These are phyloP conservation scores for Leptopilina myrica DNA, from an alignment of 2,888 invertebrate species.

Conservation along the genomic window DNA sequence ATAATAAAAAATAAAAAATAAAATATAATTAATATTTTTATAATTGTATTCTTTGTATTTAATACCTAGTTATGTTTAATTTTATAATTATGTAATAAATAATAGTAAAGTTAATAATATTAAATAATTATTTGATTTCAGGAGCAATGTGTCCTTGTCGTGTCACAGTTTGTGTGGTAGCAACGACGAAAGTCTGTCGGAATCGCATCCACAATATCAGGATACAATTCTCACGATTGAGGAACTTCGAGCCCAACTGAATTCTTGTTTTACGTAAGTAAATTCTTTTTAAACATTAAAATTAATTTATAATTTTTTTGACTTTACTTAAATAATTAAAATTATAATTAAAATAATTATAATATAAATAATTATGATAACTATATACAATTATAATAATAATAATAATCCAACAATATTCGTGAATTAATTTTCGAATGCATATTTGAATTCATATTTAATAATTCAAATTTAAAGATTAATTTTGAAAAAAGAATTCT, in stretches of 20 bases:
- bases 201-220: slow-evolving; percentile 74
- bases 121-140: slow-evolving; percentile 55
- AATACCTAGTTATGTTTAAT: too few relatives aligned
- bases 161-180: slow-evolving; percentile 70
- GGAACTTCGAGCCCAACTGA: slow-evolving; percentile 83
- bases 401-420: too few relatives aligned
- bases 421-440: too few relatives aligned
- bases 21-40: too few relatives aligned
- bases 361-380: too few relatives aligned
- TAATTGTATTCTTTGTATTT: too few relatives aligned
- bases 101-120: too few relatives aligned
- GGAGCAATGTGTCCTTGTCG: slow-evolving; percentile 73
- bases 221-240: slow-evolving; percentile 83
- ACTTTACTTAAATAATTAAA: neutral
- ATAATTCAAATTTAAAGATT: neutral
- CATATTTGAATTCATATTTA: too few relatives aligned
- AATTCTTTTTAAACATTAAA: neutral
- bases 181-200: slow-evolving; percentile 69
- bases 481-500: neutral
- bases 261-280: slow-evolving; percentile 84
- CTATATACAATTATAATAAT: too few relatives aligned
- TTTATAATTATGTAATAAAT: too few relatives aligned
- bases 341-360: too few relatives aligned
- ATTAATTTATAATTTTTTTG: neutral
- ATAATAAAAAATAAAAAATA: too few relatives aligned